Evolutionary conservation across 2,113 vertebrate species (phyloP).

Genomic region (Oxygymnocypris stewartii): DNA sequence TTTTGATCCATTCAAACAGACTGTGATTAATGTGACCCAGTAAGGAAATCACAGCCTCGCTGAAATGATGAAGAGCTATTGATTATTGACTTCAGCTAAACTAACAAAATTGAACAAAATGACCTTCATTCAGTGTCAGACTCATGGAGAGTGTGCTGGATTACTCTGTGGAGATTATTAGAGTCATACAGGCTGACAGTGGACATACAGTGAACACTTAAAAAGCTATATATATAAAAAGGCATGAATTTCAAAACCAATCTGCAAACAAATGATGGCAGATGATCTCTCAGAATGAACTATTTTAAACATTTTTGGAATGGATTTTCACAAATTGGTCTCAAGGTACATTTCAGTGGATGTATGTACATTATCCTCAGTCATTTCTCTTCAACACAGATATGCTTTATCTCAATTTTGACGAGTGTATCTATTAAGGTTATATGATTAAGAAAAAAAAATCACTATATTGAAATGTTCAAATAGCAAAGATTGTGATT

Average conservation of each 20-base stretch:
- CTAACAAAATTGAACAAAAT: constrained; percentile 50
- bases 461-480: background rate
- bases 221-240: background rate
- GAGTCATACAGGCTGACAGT: constrained; percentile 15
- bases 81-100: constrained; percentile 52
- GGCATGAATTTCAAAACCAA: background rate
- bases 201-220: constrained; percentile 15
- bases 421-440: background rate
- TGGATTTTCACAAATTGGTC: background rate
- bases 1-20: constrained; percentile 44
- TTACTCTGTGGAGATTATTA: constrained; percentile 44
- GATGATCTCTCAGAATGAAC: background rate
- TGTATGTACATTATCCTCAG: background rate
- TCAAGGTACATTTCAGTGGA: background rate
- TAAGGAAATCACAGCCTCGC: constrained; percentile 20
- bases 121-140: constrained; percentile 47
- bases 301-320: background rate
- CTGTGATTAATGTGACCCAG: constrained; percentile 51
- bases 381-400: no score
- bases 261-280: background rate
- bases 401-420: background rate
- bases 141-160: constrained; percentile 34
- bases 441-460: background rate
- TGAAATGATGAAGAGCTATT: constrained; percentile 54
- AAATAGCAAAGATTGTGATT: background rate